phyloP scores from a whole-genome alignment of 1,140 invertebrate genomes.

The Bombus waltoni region DNA sequence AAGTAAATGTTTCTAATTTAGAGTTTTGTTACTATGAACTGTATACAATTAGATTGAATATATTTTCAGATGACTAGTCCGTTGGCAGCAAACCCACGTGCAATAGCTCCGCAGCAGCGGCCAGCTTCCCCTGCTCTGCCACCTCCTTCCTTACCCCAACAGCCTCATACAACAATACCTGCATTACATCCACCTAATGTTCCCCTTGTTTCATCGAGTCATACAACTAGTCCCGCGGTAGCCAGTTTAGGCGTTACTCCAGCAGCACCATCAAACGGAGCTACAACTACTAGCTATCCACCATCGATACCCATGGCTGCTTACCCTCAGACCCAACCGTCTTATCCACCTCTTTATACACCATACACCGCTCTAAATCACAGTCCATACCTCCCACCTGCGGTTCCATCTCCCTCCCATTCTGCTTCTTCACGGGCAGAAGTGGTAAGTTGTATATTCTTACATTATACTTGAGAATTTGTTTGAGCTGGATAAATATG shows the following conservation, averaged over 20 bases:
- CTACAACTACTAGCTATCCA: conserved; percentile 81
- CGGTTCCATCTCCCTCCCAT: conserved; percentile 85
- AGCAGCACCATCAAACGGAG: conserved; percentile 83
- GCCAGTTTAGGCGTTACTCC: conserved; percentile 83
- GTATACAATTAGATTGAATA: background rate
- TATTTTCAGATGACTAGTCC: conserved; percentile 82
- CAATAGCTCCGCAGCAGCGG: conserved; percentile 81
- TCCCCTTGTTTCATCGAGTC: conserved; percentile 83
- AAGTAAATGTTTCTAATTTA: conserved; percentile 63
- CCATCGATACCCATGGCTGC: conserved; percentile 83
- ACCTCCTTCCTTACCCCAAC: conserved; percentile 78
- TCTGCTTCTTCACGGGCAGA: conserved; percentile 86
- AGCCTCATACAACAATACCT: conserved; percentile 82
- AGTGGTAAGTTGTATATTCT: conserved; percentile 80
- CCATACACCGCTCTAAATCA: conserved; percentile 88
- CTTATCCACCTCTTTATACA: conserved; percentile 88
- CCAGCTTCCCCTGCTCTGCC: conserved; percentile 79
- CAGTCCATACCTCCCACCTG: conserved; percentile 85
- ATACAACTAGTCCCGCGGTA: conserved; percentile 84
- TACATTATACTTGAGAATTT: background rate
- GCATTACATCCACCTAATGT: conserved; percentile 83
- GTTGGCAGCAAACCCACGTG: conserved; percentile 82
- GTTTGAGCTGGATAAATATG: background rate
- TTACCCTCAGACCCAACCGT: conserved; percentile 85
- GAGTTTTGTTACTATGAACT: background rate